These are phyloP conservation scores for Rafetus swinhoei DNA, from an alignment of 2,113 vertebrate genomes.

Conservation along the genomic window DNA sequence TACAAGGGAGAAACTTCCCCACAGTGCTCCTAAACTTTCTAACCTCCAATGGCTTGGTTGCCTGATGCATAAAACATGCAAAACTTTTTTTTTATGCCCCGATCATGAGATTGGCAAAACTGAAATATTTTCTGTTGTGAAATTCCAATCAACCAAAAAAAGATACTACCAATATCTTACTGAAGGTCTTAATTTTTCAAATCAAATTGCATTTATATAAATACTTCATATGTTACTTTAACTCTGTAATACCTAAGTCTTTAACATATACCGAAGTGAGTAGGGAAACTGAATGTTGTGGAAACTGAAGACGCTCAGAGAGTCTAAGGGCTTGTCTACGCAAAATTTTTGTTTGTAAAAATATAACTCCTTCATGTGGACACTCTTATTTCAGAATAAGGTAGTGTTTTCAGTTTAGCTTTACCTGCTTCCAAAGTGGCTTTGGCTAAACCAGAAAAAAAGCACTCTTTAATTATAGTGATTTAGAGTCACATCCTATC, in stretches of 20 bases:
- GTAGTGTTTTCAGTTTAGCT: not conserved
- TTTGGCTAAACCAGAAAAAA: not conserved
- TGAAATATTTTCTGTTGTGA: not conserved
- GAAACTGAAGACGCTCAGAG: not conserved
- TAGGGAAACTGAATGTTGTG: not conserved
- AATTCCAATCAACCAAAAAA: rapidly evolving
- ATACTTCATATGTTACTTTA: not conserved
- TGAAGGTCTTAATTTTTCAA: not conserved
- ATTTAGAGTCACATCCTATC: not conserved
- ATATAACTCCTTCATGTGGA: not conserved
- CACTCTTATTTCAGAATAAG: not conserved
- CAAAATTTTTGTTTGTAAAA: not conserved
- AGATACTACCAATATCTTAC: not conserved
- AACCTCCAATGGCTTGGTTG: slow-evolving; percentile 17
- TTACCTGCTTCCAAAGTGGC: not conserved
- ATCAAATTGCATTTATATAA: rapidly evolving
- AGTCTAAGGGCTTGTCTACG: not conserved
- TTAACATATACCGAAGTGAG: not conserved
- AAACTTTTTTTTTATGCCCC: not conserved
- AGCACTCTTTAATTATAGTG: not conserved
- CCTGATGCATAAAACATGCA: slow-evolving; percentile 48
- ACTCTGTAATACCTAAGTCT: not conserved
- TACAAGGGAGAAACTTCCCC: slow-evolving; percentile 37
- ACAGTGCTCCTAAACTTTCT: slow-evolving; percentile 43
- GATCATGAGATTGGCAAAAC: not conserved